phyloP scores from a whole-genome alignment of 2,888 invertebrate genomes.

The Petrophora chlorosata region DNA sequence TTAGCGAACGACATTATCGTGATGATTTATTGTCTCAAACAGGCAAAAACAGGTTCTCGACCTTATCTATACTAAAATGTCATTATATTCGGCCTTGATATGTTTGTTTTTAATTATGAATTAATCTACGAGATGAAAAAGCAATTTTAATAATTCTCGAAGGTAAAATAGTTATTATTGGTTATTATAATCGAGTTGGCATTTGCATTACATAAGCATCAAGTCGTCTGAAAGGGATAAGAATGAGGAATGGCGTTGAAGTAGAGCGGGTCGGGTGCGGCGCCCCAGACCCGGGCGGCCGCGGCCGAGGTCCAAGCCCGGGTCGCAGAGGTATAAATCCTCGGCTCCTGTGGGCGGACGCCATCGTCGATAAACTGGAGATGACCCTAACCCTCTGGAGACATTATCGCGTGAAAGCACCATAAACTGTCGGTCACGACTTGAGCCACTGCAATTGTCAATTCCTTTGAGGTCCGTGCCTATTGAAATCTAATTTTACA shows the following conservation, averaged over 20 bases:
- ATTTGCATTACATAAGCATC: neutral
- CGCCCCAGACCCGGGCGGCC: constrained; percentile 37
- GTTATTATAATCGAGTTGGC: constrained; percentile 3
- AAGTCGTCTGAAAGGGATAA: constrained; percentile 6
- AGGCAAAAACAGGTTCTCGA: neutral
- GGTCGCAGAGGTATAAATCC: constrained; percentile 62
- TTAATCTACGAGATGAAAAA: constrained; percentile 5
- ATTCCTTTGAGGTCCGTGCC: neutral
- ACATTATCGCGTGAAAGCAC: constrained; percentile 50
- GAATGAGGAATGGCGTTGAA: constrained; percentile 5
- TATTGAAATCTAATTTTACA: no score
- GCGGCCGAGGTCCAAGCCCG: constrained; percentile 68
- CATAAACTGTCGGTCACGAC: constrained; percentile 14
- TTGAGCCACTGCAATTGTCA: constrained; percentile 11
- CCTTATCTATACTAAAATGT: constrained; percentile 1
- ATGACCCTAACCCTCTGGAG: constrained; percentile 47
- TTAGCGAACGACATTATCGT: constrained; percentile 15
- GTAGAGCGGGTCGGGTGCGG: neutral
- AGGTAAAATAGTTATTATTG: constrained; percentile 6
- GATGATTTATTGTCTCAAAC: constrained; percentile 19
- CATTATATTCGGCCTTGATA: constrained; percentile 3
- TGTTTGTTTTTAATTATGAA: neutral
- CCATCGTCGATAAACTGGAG: constrained; percentile 61
- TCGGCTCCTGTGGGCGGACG: constrained; percentile 59
- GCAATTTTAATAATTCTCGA: neutral